A percentile compares a stretch with the other conserved stretches of the same genome.
phyloP scores from a whole-genome alignment of 2,888 invertebrate species.

The Nezara viridula region DNA sequence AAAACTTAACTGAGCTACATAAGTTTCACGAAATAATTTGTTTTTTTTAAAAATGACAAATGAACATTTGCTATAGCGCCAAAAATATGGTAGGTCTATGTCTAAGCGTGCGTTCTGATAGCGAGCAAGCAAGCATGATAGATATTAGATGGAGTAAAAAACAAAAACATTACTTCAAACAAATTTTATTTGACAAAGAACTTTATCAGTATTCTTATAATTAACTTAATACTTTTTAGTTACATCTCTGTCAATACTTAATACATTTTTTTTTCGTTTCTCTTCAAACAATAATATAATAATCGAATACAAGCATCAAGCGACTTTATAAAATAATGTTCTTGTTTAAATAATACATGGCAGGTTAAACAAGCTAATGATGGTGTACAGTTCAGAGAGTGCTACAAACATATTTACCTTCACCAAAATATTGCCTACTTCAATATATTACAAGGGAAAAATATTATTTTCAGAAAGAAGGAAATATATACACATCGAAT shows the following conservation, averaged over 20 bases:
- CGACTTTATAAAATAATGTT: neutral
- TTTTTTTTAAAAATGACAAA: too few relatives aligned
- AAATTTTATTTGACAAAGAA: conserved; percentile 30
- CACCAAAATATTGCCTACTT: neutral
- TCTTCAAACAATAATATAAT: neutral
- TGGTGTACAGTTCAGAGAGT: neutral
- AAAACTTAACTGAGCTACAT: too few relatives aligned
- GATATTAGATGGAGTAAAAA: conserved; percentile 32
- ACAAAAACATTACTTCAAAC: conserved; percentile 49
- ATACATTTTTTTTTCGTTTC: neutral
- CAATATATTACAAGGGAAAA: neutral
- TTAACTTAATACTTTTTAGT: neutral
- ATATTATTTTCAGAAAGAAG: neutral
- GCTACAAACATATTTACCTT: neutral
- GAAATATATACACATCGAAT: neutral
- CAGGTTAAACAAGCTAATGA: conserved; percentile 22
- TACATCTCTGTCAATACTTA: neutral
- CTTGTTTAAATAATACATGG: conserved; percentile 8
- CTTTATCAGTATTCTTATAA: neutral
- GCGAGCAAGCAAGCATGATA: conserved; percentile 12
- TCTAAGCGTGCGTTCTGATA: neutral
- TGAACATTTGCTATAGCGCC: too few relatives aligned
- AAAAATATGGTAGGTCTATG: neutral
- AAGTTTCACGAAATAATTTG: too few relatives aligned
- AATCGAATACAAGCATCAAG: neutral